Base-by-base conservation (phyloP, 53 echinoderm and acorn worm species). In the Holothuria scabra region DNA sequence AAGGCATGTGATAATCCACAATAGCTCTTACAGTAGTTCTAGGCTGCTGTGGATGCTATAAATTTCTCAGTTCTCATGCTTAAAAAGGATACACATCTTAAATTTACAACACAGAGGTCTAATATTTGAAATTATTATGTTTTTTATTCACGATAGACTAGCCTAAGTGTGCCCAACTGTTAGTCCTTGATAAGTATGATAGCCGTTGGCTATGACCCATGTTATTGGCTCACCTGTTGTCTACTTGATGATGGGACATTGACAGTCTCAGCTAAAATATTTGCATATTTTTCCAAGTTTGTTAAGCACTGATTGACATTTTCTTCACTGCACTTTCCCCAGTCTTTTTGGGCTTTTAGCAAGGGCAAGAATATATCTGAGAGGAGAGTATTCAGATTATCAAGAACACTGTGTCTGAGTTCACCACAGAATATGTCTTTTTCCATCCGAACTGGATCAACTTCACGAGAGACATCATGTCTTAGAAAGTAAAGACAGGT, bases 361-460 rank as follows among this genome's bases (percentile, higher is more conserved):
- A 97, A 82, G 13, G 97, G 97, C 32, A 97, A 67, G 63, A 91
- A 97, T 38, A 97, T 94, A 66, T 97, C 94, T 8, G 97, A 94
- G 70, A 97, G 89, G 28, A 97, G 25, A 2, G 97, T 97, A 57
- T 97, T 94, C 56, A 97, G 89, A 66, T 97, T 97, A 56, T 97
- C 97, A 37, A 97, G 74, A 20, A 93, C 91, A 68, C 97, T 94
- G 69, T 97, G 97, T 58, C 97, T 83, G 55, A 97, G 74, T 85
- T 97, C 97, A 46, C 97, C 97, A 44, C 97, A 97, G 89, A 94
- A 97, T 28, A 97, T 93, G 68, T 97, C 97, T 71, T 92, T 97
- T 80, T 97, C 97, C 97, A 97, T 97, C 56, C 90, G 97, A n/a
- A 97, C 94, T 13, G 93, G 94, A 86, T 94, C 97, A 46, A 97